Base-by-base conservation (phyloP, 1,140 invertebrate genomes). In the Heliconius eleuchia region DNA sequence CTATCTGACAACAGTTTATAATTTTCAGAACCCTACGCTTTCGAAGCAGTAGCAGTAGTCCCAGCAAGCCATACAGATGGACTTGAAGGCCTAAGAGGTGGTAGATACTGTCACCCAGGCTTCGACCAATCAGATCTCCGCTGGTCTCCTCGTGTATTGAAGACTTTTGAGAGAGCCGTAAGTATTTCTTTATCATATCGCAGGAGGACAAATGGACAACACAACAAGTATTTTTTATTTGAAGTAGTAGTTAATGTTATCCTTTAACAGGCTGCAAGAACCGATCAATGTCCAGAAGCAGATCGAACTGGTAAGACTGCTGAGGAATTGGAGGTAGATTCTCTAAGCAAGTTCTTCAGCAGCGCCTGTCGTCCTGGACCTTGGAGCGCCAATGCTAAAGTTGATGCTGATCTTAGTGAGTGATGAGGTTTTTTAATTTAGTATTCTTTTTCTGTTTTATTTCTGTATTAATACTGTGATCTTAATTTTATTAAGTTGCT, bases 301-400 rank as follows among this genome's bases (percentile, higher is more conserved):
- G 73, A 85, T 19, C 83, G 83, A 0, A 80, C 82, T 18, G 60
- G 81, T 6, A 86, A 91, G 42, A 95, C 95, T 0, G 89, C 94
- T 27, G 94, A 94, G 13, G 96, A 96, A 85, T 91, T 96, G 82
- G 96, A 96, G 79, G 88, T 95, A 18, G 86, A 91, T 39, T 94
- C 95, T 55, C 84, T 96, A 3, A 91, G 85, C 66, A 78, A 87
- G 7, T 96, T 96, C 92, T 97, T 97, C 92, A 91, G 93, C 2
- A 92, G 87, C 8, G 95, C 95, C 73, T 97, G 97, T 89, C 90
- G 96, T 73, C 96, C 96, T n/a, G 96, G 97, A 57, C 88, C 91
- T 1, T 97, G 96, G 96, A 95, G 95, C 2, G 76, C 92, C 1
- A 95, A 96, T 81, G 76, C 82, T 1, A 83, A 89, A 3, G 86